Percentiles rank a stretch among this genome's conserved stretches.
Conservation (phyloP, 2,888 invertebrate genomes). For the Chymomyza amoena region DNA sequence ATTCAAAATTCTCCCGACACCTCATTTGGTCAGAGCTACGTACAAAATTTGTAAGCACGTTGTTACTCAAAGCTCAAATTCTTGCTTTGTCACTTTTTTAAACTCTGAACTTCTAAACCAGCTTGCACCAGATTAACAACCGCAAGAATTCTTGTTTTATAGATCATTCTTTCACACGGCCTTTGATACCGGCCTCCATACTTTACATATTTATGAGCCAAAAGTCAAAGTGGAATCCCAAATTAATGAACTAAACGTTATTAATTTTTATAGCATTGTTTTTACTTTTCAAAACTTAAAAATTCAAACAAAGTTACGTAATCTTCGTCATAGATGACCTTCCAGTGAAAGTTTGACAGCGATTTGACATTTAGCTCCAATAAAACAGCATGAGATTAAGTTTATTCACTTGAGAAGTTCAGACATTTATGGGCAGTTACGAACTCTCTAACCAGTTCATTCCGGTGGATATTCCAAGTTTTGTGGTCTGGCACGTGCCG, state of each 20-base stretch:
- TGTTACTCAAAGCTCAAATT: too few relatives aligned
- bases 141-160: neutral
- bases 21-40: too few relatives aligned
- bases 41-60: too few relatives aligned
- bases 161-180: neutral
- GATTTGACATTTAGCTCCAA: neutral
- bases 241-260: neutral
- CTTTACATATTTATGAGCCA: neutral
- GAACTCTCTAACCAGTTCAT: neutral
- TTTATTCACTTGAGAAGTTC: neutral
- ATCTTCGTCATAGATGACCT: neutral
- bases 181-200: neutral
- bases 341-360: neutral
- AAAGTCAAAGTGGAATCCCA: neutral
- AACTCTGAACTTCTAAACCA: too few relatives aligned
- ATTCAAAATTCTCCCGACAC: too few relatives aligned
- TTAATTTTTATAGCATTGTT: too few relatives aligned
- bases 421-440: neutral
- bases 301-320: neutral
- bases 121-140: neutral
- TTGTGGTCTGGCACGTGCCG: too few relatives aligned
- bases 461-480: neutral
- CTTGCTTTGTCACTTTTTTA: too few relatives aligned
- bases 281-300: neutral
- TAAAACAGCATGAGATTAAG: neutral